A percentile compares a stretch with the other conserved stretches of the same genome.
These are phyloP conservation scores for Chironomus riparius DNA, from an alignment of 2,888 invertebrate species.

Conservation along the genomic window DNA sequence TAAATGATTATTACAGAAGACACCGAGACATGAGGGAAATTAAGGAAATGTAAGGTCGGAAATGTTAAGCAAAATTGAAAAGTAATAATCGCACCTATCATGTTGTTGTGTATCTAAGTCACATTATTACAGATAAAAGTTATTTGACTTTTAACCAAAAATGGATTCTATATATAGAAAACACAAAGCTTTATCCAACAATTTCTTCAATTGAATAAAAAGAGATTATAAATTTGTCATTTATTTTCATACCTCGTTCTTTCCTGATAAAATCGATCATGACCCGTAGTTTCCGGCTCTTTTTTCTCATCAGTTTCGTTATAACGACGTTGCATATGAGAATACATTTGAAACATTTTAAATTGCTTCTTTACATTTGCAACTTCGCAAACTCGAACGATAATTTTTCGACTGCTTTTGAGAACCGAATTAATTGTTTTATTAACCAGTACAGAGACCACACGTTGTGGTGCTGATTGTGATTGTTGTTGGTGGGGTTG, in stretches of 20 bases:
- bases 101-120: background rate
- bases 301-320: slow-evolving; percentile 47
- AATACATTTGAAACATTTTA: slow-evolving; percentile 69
- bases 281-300: slow-evolving; percentile 60
- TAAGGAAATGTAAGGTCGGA: too few relatives aligned
- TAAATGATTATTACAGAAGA: too few relatives aligned
- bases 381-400: slow-evolving; percentile 43
- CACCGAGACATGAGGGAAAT: too few relatives aligned
- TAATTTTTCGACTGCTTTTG: slow-evolving; percentile 43
- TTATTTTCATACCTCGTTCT: slow-evolving; percentile 40
- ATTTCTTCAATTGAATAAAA: too few relatives aligned
- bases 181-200: background rate
- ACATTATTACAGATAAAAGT: background rate
- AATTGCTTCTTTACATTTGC: slow-evolving; percentile 42
- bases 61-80: too few relatives aligned
- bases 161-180: too few relatives aligned
- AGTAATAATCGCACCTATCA: background rate
- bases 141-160: background rate
- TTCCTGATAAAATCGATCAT: slow-evolving; percentile 70
- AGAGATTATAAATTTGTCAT: too few relatives aligned
- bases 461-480: slow-evolving; percentile 29
- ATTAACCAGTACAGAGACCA: slow-evolving; percentile 42
- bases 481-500: slow-evolving; percentile 1
- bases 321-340: slow-evolving; percentile 53
- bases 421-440: slow-evolving; percentile 43